Conservation (phyloP, 2,797 vertebrate genomes). For the Heterohyrax brucei region DNA sequence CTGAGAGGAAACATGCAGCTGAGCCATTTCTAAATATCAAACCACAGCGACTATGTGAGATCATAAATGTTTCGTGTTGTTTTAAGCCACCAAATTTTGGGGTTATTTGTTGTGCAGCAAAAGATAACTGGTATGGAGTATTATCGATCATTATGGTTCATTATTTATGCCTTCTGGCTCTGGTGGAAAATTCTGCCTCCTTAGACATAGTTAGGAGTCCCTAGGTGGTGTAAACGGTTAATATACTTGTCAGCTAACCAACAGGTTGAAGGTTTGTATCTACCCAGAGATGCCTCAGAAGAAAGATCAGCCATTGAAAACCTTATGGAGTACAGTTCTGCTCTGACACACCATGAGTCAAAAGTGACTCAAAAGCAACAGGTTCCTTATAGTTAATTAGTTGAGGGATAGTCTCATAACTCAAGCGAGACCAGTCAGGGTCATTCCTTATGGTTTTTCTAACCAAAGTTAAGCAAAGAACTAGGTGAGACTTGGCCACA, state of each 20-base stretch:
- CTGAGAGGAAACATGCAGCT: neutral
- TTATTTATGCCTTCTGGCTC: neutral
- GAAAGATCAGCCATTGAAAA: neutral
- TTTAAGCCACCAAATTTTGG: slow-evolving; percentile 24
- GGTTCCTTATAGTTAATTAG: neutral
- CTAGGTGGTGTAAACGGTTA: neutral
- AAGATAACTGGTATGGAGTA: neutral
- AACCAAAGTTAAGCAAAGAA: slow-evolving; percentile 24
- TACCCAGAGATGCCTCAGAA: neutral
- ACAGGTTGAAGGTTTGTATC: neutral
- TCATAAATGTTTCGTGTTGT: neutral
- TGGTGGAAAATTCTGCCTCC: neutral
- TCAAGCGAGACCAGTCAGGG: neutral
- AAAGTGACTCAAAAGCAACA: no score
- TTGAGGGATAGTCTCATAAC: neutral
- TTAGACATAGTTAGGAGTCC: neutral
- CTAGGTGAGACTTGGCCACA: neutral
- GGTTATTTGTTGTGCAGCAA: neutral
- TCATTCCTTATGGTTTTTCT: neutral
- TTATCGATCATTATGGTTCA: neutral
- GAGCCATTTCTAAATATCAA: slow-evolving; percentile 19
- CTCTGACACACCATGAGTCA: neutral
- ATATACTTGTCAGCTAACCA: neutral
- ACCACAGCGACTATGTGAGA: neutral
- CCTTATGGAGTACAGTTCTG: no score